Evolutionary conservation across 2,113 vertebrate species (phyloP), one percentile per base, ranked within the genome.

Genomic region (Macroglossus sobrinus): DNA sequence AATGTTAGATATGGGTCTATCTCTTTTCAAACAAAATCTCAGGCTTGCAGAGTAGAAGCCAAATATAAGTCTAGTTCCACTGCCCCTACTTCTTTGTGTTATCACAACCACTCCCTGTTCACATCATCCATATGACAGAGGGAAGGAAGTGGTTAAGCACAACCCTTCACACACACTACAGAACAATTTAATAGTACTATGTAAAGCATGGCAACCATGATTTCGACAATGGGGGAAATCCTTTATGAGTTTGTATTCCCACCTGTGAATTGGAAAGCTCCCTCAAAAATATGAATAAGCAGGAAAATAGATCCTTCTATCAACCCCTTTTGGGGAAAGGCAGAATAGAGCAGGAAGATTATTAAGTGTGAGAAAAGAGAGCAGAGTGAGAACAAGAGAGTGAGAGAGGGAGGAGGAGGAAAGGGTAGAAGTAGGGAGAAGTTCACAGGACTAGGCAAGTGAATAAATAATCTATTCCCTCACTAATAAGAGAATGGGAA

Each of bases 401-500:
- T 35, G 64, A 47, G 24, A 30, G 59, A 12, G 26, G 12, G 22
- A 26, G 59, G 12, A 26, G 26, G 10, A 4, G 55, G 21, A 22
- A 59, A 22, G 35, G 35, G 38, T 22, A 21, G 15, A 5, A 19
- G 10, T 6, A 14, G 4, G 5, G 7, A 28, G 4, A 18, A n/a
- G 63, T 28, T 45, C 45, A 86, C 61, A 71, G 79, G 69, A 53
- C 11, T 22, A 88, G 79, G 33, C 74, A 81, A 79, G 85, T 78
- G 68, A 91, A 97, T 78, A 87, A 63, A 95, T 80, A 91, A 88
- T 72, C 78, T 53, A 82, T 93, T 95, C 81, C 72, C 72, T 96
- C 22, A 12, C 92, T 95, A 94, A 91, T 89, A 93, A 91, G 86
- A 94, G 76, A 94, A 97, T 72, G 76, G 19, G 33, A 69, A 95